Evolutionary conservation across 1,140 invertebrate species (phyloP), one percentile per base, ranked within the genome.

Genomic region (Drosophila nigrodunni): DNA sequence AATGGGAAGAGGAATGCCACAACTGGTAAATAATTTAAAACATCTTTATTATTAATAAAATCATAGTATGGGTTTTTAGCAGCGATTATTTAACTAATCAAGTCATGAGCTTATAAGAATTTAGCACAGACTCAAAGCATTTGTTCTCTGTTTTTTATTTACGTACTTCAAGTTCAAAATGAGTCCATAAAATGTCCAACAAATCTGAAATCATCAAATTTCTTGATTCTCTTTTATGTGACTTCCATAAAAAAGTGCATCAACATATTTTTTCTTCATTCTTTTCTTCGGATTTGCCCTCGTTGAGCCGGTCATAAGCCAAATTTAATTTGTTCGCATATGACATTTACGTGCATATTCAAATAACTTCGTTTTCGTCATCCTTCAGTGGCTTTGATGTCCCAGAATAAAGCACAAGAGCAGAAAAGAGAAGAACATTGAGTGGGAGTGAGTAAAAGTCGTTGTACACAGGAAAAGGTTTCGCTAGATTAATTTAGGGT

Each of bases 401-500:
- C 62, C 39, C 10, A 44, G 25, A 46, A 34, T 62, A 47, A 5
- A 50, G 46, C 15, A 30, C 7, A 37, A 3, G 34, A 55, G n/a
- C 15, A 13, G 9, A 1, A 54, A 3, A 41, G 37, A 18, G 37
- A 11, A 10, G 37, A 15, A 52, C 0, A 2, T 4, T 4, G 9
- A 39, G 25, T 30, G 25, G 25, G 43, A 25, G 10, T 15, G n/a
- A 10, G 11, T 18, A 70, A 61, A 70, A 43, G 25, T 72, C 21
- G 66, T 65, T 64, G 69, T 46, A 54, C 58, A 61, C 58, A 61
- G 67, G 69, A 54, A 76, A 78, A 83, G 87, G 88, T 90, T 90
- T 90, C 88, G 88, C 80, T 90, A 90, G 88, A 90, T 90, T 90
- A 90, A 90, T 90, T 90, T 90, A 72, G 82, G 88, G 88, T 90